These are phyloP conservation scores for Tragopan temminckii DNA, from an alignment of 2,797 vertebrate species.

Conservation along the genomic window DNA sequence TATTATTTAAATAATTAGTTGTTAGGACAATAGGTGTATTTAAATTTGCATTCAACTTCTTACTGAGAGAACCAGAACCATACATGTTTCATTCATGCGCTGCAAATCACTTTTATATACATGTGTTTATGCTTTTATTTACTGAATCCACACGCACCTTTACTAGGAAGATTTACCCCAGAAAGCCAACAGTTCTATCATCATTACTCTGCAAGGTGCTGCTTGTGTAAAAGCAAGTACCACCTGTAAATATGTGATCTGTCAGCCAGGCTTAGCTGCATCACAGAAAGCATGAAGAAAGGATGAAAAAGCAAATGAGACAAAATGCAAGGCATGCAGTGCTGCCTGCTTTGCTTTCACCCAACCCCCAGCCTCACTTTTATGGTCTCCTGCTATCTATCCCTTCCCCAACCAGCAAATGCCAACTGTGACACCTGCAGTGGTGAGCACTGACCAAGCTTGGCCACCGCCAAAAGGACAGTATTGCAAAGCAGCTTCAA, in stretches of 20 bases:
- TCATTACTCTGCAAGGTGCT: not conserved
- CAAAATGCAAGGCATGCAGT: not conserved
- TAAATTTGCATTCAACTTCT: not conserved
- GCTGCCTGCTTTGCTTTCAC: accelerated
- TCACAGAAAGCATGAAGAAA: accelerated
- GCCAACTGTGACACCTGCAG: not conserved
- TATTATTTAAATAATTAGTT: not conserved
- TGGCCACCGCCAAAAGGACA: not conserved
- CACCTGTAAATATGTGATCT: not conserved
- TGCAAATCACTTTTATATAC: not conserved
- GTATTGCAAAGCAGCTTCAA: not conserved
- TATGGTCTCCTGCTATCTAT: not conserved
- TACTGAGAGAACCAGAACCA: not conserved
- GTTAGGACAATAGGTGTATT: not conserved
- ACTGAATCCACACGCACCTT: not conserved
- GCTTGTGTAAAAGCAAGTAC: not conserved
- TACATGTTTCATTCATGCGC: not conserved
- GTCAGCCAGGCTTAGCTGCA: not conserved
- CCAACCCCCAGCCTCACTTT: not conserved
- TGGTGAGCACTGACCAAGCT: not conserved
- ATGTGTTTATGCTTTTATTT: not conserved
- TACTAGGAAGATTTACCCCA: not conserved
- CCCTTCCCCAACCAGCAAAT: not conserved
- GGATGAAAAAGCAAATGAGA: not conserved
- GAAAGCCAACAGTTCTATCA: not conserved